These are phyloP conservation scores for Prionailurus bengalensis DNA, from an alignment of 2,113 vertebrate genomes.

Conservation along the genomic window DNA sequence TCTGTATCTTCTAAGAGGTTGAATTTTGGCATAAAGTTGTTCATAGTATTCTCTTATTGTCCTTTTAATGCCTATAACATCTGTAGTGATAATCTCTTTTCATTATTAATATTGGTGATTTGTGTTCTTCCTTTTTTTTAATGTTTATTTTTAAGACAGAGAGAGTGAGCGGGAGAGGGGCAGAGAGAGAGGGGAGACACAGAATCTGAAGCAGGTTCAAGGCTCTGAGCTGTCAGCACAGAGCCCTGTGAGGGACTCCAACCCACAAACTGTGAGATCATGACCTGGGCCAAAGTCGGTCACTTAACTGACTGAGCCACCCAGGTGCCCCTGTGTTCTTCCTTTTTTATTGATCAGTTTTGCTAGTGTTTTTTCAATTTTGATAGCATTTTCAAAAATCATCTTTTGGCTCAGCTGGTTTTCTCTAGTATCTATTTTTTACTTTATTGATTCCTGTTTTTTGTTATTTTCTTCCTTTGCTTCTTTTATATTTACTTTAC, in stretches of 20 bases:
- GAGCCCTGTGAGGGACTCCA: too few relatives aligned
- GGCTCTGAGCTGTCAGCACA: too few relatives aligned
- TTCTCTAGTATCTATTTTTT: not conserved
- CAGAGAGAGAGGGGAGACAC: too few relatives aligned
- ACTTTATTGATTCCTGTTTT: not conserved
- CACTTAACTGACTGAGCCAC: too few relatives aligned
- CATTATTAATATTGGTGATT: not conserved
- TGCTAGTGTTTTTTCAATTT: not conserved
- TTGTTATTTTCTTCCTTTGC: not conserved
- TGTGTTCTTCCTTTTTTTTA: not conserved
- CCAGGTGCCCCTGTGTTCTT: not conserved
- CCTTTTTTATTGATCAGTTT: not conserved
- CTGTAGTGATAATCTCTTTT: not conserved
- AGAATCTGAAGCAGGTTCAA: too few relatives aligned
- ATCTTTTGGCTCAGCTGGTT: not conserved
- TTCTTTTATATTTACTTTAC: not conserved
- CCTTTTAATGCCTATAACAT: not conserved
- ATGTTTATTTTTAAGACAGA: too few relatives aligned
- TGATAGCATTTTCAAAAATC: not conserved
- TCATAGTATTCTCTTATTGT: not conserved
- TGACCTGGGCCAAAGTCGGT: too few relatives aligned
- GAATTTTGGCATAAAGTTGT: not conserved
- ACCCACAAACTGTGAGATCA: too few relatives aligned
- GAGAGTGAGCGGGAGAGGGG: too few relatives aligned
- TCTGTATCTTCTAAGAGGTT: not conserved